These are phyloP conservation scores for Tetragnatha versicolor DNA, from an alignment of 1,140 invertebrate species.

Conservation along the genomic window DNA sequence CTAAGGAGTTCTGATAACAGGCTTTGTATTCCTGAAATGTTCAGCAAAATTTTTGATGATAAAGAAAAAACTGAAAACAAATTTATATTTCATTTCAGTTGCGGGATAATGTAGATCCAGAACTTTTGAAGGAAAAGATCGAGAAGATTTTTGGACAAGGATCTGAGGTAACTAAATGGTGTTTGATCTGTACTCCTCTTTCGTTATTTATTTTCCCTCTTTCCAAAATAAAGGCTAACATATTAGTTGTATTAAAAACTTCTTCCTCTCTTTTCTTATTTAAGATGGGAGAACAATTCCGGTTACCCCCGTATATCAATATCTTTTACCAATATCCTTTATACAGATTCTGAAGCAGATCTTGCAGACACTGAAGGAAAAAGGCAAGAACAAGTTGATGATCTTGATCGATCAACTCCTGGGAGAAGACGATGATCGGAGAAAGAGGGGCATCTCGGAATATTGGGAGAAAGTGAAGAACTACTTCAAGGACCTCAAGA, in stretches of 20 bases:
- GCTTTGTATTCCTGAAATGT: background rate
- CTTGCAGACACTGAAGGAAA: conserved; percentile 17
- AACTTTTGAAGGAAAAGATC: conserved; percentile 29
- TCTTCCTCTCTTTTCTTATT: too few relatives aligned
- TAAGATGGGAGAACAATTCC: too few relatives aligned
- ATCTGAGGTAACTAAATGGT: conserved; percentile 30
- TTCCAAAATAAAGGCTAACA: too few relatives aligned
- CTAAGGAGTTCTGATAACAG: background rate
- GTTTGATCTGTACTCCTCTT: background rate
- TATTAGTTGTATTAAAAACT: too few relatives aligned
- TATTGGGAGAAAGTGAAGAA: conserved; percentile 49
- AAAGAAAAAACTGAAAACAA: background rate
- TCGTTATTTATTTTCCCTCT: background rate
- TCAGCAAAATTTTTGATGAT: background rate
- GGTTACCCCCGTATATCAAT: too few relatives aligned
- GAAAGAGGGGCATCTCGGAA: background rate
- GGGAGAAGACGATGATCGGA: conserved; percentile 19
- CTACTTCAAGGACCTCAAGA: conserved; percentile 49
- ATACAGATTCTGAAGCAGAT: conserved; percentile 23
- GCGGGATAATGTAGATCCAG: conserved; percentile 16
- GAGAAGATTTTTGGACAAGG: conserved; percentile 29
- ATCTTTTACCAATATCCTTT: too few relatives aligned
- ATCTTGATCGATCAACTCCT: conserved; percentile 30
- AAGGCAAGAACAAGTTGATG: conserved; percentile 17
- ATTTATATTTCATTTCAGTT: conserved; percentile 7